Evolutionary conservation across 2,113 vertebrate species (phyloP).

Genomic region (Hippocampus zosterae): DNA sequence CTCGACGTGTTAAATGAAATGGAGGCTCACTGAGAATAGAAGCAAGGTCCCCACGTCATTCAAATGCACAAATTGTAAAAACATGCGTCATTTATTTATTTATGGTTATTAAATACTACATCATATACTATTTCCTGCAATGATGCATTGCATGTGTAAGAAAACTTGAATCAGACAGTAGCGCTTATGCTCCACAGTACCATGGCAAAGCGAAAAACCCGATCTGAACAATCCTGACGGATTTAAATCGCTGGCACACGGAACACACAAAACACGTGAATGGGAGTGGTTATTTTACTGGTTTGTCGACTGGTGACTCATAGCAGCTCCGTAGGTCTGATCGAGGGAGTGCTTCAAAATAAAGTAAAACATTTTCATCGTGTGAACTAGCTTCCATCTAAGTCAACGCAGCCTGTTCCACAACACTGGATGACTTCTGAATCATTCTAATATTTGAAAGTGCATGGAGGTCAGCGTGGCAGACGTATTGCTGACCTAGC

Average conservation of each 20-base stretch:
- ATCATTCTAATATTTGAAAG: too few relatives aligned
- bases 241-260: constrained; percentile 24
- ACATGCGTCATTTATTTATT: not conserved
- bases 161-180: constrained; percentile 22
- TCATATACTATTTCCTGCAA: too few relatives aligned
- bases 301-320: not conserved
- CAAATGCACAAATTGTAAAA: constrained; percentile 15
- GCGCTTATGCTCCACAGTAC: constrained; percentile 21
- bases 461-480: too few relatives aligned
- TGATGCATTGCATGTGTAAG: not conserved
- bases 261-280: not conserved
- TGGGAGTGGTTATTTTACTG: not conserved
- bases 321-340: not conserved
- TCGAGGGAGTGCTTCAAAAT: not conserved
- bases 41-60: constrained; percentile 6
- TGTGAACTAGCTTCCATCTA: not conserved
- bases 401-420: not conserved
- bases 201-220: constrained; percentile 15
- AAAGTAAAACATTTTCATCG: not conserved
- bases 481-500: too few relatives aligned
- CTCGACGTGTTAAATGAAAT: constrained; percentile 93
- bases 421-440: too few relatives aligned
- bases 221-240: constrained; percentile 32
- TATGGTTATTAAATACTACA: too few relatives aligned
- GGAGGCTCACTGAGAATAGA: constrained; percentile 84